These are phyloP conservation scores for Propithecus coquereli DNA, from an alignment of 2,113 vertebrate species.

Conservation along the genomic window DNA sequence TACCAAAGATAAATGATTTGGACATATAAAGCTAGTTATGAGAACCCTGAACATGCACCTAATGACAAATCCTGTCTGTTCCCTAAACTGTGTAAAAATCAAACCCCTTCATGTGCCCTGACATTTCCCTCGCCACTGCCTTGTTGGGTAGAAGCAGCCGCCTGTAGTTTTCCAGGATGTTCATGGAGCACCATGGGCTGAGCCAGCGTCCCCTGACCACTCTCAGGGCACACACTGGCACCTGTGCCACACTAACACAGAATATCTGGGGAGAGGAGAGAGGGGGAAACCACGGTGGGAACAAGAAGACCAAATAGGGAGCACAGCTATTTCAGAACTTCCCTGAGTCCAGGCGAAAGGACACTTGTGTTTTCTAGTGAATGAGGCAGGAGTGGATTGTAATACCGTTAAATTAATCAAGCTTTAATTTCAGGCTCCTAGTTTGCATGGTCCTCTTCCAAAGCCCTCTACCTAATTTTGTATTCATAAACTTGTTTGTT, in stretches of 20 bases:
- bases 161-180: not conserved
- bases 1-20: not conserved
- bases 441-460: not conserved
- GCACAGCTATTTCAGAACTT: not conserved
- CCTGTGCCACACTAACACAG: accelerated
- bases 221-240: too few relatives aligned
- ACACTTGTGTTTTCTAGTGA: not conserved
- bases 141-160: accelerated
- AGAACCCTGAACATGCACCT: not conserved
- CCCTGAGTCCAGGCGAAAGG: not conserved
- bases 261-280: not conserved
- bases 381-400: not conserved
- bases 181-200: not conserved
- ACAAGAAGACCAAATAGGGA: not conserved
- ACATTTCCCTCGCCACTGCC: accelerated
- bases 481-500: not conserved
- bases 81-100: not conserved
- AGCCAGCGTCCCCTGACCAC: accelerated
- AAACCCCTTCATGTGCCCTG: not conserved
- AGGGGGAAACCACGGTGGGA: accelerated
- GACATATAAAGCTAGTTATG: not conserved
- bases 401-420: not conserved
- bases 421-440: not conserved
- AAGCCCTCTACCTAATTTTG: not conserved
- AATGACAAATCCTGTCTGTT: not conserved